Base-by-base conservation (phyloP, 2,113 vertebrate species). In the Montifringilla adamsi region DNA sequence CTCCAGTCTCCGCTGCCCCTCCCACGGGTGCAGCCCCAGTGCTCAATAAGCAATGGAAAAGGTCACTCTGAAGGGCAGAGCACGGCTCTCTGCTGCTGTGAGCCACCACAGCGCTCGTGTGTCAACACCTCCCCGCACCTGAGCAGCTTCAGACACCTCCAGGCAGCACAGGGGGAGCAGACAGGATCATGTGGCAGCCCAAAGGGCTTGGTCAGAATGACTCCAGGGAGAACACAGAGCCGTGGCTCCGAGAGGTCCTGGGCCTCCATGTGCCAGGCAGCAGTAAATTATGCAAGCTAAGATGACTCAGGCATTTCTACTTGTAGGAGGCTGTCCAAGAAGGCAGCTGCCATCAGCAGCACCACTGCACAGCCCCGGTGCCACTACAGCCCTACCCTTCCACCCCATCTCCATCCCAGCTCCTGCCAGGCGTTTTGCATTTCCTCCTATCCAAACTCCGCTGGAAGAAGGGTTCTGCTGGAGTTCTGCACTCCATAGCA, bases 1-100 rank as follows among this genome's bases (percentile, higher is more conserved):
- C 23, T 63, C 2, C 0, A n/a, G 70, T 30, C 90, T 69, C 66
- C 2, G 56, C 50, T 53, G 22, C 21, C 39, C 75, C 84, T 23
- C 15, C 44, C 22, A 15, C 0, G 37, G 68, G 15, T 15, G 46
- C 74, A 37, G 92, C 88, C 55, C 85, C 66, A 87, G 79, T 20
- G 89, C 87, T 90, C 96, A 24, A 74, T 35, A n/a, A 82, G 77
- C 81, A 52, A n/a, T 22, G 85, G 78, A 74, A 76, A 70, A 94
- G 79, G 90, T 82, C 7, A 6, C 75, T 70, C 35, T 37, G 75
- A 92, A 94, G 86, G 91, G 77, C 94, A 70, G 46, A 84, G 74
- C 4, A 6, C 0, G 0, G 66, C n/a, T 5, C 75, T 73, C 72
- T 10, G 58, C 75, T 77, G 52, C 62, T 20, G 35, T 0, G 26